Evolutionary conservation across 1,140 invertebrate genomes (phyloP), one percentile per base, ranked within the genome.

Genomic region (Mamestra configurata): DNA sequence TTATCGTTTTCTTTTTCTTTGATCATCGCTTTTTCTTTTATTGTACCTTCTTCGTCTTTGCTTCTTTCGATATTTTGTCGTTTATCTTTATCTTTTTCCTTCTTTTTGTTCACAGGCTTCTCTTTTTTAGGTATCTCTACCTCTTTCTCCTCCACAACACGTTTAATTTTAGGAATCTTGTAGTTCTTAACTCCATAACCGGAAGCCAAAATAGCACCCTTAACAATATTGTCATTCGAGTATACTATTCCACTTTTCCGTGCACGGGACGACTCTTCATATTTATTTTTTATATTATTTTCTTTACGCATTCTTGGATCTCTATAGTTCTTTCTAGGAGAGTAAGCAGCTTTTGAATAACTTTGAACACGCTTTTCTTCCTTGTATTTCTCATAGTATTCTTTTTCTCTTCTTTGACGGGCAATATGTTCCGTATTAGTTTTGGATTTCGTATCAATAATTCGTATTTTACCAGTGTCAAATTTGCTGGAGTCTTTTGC

Each of bases 151-250:
- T 88, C 79, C 70, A 46, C 66, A 20, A 78, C 55, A 13, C 93
- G 93, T 87, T 95, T 96, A 43, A 96, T 96, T 91, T 97, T 97
- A 0, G 96, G 96, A 80, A 97, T 97, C 90, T 96, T 96, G 77
- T 96, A 97, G 68, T 96, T 96, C 84, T 97, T 96, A 0, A 96
- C 90, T 7, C 96, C 96, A 88, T 96, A 96, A 4, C 95, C 96
- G 73, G 88, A 83, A 51, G 89, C 86, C 70, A 93, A 86, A 72
- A 94, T 88, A 37, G 87, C 87, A n/a, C 91, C 92, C 77, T 88
- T 94, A 7, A 88, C 89, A 81, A 93, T 93, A 84, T 91, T 95
- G 82, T 93, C 92, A 87, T 86, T 91, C 5, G 93, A 92, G 84
- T 93, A 94, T 3, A 91, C 85, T 70, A 94, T 93, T 27, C 93